Conservation (phyloP, 2,113 vertebrate species). For the Oryzias woworae region DNA sequence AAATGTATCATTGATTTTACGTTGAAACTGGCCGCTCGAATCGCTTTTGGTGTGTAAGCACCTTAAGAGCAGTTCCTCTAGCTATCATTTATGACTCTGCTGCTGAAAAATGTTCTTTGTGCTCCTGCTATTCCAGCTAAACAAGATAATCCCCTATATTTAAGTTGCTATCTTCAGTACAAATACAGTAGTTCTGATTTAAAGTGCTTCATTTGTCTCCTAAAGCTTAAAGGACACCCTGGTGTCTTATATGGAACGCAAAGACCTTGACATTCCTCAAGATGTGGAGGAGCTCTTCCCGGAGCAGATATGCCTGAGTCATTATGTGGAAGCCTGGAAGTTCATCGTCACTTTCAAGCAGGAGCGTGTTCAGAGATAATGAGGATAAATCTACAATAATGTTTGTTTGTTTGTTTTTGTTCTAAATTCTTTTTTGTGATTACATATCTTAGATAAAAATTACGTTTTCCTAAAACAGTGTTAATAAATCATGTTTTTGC, state of each 20-base stretch:
- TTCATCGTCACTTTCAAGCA: slow-evolving; percentile 76
- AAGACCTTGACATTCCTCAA: slow-evolving; percentile 67
- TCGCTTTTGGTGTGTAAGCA: too few relatives aligned
- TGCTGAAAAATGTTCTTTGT: too few relatives aligned
- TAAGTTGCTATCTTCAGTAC: too few relatives aligned
- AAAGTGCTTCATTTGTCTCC: slow-evolving; percentile 25
- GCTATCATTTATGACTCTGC: too few relatives aligned
- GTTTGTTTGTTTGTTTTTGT: slow-evolving; percentile 1
- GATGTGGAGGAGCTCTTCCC: slow-evolving; percentile 84
- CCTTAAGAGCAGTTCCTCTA: too few relatives aligned
- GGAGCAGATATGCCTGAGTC: slow-evolving; percentile 75
- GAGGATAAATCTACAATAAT: not conserved
- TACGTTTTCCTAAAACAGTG: slow-evolving; percentile 34
- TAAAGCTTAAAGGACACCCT: slow-evolving; percentile 84
- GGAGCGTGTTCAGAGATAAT: slow-evolving; percentile 65
- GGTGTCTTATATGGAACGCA: slow-evolving; percentile 79
- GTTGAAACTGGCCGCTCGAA: too few relatives aligned
- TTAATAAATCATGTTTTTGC: too few relatives aligned
- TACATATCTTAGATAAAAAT: not conserved
- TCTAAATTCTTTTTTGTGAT: slow-evolving; percentile 2
- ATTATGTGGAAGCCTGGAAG: slow-evolving; percentile 82
- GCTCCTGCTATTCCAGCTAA: too few relatives aligned
- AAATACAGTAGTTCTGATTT: not conserved
- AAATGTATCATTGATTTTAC: too few relatives aligned
- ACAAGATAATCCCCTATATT: too few relatives aligned